Evolutionary conservation across 2,888 invertebrate genomes (phyloP).

Genomic region (Torymus auratus): DNA sequence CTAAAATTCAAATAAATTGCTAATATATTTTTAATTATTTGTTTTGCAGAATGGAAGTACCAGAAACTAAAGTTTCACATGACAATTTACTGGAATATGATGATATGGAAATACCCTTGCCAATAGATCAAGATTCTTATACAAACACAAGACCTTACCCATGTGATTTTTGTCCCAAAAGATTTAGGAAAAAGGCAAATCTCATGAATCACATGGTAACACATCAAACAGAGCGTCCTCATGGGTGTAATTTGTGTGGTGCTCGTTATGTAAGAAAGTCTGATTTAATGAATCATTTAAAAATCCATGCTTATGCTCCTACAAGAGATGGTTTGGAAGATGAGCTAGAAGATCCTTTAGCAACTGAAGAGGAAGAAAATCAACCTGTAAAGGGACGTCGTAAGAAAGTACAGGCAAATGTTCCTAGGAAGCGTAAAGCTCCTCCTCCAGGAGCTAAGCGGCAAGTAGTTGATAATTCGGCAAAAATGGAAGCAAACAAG

Average conservation of each 20-base stretch:
- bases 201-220: conserved; percentile 92
- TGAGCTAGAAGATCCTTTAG: conserved; percentile 76
- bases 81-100: conserved; percentile 80
- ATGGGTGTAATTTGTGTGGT: conserved; percentile 89
- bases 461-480: conserved; percentile 58
- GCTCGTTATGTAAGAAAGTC: conserved; percentile 87
- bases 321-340: conserved; percentile 80
- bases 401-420: conserved; percentile 73
- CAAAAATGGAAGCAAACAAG: conserved; percentile 58
- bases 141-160: conserved; percentile 88
- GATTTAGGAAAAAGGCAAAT: conserved; percentile 90
- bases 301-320: conserved; percentile 88
- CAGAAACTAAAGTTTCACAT: conserved; percentile 76
- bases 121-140: conserved; percentile 89
- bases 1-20: not conserved
- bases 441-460: conserved; percentile 58
- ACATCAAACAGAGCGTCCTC: conserved; percentile 89
- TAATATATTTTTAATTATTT: conserved; percentile 22
- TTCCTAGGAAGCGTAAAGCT: conserved; percentile 73
- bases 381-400: conserved; percentile 71
- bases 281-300: conserved; percentile 89
- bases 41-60: conserved; percentile 82
- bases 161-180: conserved; percentile 90
- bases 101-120: conserved; percentile 86
- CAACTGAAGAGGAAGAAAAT: conserved; percentile 70